Conservation (phyloP, 2,113 vertebrate genomes). For the Aplodontia rufa region DNA sequence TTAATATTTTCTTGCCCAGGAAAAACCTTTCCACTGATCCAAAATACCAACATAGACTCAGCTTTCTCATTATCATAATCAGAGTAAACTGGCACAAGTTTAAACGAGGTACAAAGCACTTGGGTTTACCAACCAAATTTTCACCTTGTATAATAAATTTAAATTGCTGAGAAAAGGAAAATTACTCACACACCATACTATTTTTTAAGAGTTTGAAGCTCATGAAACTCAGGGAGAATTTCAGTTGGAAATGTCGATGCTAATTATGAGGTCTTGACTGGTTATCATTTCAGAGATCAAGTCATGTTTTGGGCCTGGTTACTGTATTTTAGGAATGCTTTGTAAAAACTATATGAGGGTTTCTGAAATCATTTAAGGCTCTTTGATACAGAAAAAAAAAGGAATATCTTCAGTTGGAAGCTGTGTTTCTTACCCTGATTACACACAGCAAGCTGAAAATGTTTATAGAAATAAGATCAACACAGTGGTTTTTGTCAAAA, state of each 20-base stretch:
- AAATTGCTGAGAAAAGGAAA: background rate
- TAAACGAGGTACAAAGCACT: background rate
- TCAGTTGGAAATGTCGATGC: background rate
- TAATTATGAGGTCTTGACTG: background rate
- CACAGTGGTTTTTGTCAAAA: background rate
- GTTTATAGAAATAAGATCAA: background rate
- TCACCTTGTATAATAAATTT: background rate
- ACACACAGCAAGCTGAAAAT: background rate
- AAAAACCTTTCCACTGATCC: background rate
- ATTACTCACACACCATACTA: background rate
- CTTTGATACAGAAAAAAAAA: background rate
- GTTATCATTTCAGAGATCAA: background rate
- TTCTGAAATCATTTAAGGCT: background rate
- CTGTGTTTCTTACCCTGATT: background rate
- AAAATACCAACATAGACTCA: background rate
- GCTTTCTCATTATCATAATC: conserved; percentile 20
- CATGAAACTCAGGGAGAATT: background rate
- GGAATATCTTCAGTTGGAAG: background rate
- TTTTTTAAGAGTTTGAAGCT: background rate
- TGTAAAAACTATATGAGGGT: background rate
- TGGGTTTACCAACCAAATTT: background rate
- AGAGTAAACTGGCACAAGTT: conserved; percentile 50
- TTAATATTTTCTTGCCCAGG: conserved; percentile 46
- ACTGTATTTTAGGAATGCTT: background rate
- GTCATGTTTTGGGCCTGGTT: background rate